Evolutionary conservation across 2,888 invertebrate species (phyloP).

Genomic region (Stenolophus ochropezus): DNA sequence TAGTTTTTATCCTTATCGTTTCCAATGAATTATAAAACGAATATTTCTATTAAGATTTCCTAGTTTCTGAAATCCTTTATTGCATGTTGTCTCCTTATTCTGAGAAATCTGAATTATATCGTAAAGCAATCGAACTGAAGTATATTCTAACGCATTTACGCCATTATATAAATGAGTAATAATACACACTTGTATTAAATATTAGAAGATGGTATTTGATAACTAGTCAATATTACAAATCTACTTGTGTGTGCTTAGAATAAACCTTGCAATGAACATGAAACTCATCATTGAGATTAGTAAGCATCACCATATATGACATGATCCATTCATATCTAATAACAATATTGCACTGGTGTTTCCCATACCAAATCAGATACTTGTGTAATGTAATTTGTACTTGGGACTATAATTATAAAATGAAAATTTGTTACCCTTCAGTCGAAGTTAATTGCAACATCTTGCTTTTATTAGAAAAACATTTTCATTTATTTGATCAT

Average conservation of each 20-base stretch:
- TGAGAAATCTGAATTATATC: too few relatives aligned
- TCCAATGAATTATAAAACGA: too few relatives aligned
- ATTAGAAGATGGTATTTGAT: not conserved
- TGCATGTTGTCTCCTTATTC: too few relatives aligned
- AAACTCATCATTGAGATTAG: not conserved
- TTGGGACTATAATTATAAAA: not conserved
- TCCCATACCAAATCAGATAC: not conserved
- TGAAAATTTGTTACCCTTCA: too few relatives aligned
- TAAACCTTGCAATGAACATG: not conserved
- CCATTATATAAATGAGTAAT: not conserved
- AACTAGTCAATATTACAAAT: not conserved
- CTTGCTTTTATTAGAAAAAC: too few relatives aligned
- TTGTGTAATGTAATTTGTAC: not conserved
- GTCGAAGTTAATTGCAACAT: too few relatives aligned
- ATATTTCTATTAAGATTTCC: too few relatives aligned
- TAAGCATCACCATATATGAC: conserved; percentile 1
- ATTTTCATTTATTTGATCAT: too few relatives aligned
- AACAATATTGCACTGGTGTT: not conserved
- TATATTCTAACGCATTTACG: too few relatives aligned
- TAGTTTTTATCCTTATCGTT: too few relatives aligned
- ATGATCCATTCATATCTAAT: not conserved
- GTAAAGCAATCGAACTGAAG: too few relatives aligned
- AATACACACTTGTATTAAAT: not conserved
- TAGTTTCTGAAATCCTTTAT: too few relatives aligned
- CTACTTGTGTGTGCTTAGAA: not conserved